These are phyloP conservation scores for Onychostruthus taczanowskii DNA, from an alignment of 2,113 vertebrate species.

Conservation along the genomic window DNA sequence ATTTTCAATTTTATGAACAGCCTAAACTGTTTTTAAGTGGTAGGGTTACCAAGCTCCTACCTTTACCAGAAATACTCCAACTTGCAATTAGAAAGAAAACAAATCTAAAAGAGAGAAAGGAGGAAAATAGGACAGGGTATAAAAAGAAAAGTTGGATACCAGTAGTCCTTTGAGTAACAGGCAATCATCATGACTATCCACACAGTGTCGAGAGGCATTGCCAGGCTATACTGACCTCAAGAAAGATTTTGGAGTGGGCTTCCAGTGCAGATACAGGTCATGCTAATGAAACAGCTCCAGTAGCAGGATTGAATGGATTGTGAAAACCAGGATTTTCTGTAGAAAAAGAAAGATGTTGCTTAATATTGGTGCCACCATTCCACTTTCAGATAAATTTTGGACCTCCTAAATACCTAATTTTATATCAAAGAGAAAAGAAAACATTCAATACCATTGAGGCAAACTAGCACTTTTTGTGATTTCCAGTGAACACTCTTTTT, in stretches of 20 bases:
- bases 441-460: background rate
- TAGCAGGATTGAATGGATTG: background rate
- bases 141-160: background rate
- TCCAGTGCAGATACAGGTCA: background rate
- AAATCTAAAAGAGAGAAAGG: background rate
- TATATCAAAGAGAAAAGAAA: background rate
- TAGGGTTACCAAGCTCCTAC: background rate
- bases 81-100: background rate
- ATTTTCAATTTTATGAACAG: background rate
- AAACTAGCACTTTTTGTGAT: background rate
- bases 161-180: background rate
- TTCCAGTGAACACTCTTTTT: background rate
- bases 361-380: background rate
- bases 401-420: background rate
- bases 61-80: background rate
- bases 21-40: background rate
- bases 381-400: background rate
- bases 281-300: background rate
- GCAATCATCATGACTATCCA: background rate
- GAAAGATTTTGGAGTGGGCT: background rate
- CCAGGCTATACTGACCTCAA: background rate
- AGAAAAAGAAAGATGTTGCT: background rate
- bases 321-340: fast-evolving
- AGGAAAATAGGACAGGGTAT: background rate
- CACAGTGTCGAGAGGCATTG: background rate